Percentiles rank a stretch among this genome's conserved stretches.
phyloP scores from a whole-genome alignment of 2,888 invertebrate genomes.

The Yponomeuta sedellus region DNA sequence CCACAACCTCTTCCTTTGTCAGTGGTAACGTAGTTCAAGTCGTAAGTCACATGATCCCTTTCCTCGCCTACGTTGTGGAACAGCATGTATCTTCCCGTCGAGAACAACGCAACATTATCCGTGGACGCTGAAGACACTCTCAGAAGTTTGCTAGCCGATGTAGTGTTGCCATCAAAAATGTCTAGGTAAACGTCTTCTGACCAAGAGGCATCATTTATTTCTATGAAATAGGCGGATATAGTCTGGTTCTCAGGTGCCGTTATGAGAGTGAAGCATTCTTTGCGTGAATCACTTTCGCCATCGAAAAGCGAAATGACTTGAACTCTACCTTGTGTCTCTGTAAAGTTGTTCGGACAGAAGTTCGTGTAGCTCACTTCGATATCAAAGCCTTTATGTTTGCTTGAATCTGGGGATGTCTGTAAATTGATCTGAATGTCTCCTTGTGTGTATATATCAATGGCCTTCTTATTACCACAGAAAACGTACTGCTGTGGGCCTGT shows the following conservation, averaged over 20 bases:
- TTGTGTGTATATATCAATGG: slow-evolving; percentile 46
- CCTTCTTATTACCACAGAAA: slow-evolving; percentile 43
- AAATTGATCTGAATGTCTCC: slow-evolving; percentile 42
- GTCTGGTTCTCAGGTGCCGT: slow-evolving; percentile 80
- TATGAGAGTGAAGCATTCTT: slow-evolving; percentile 81
- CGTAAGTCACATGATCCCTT: slow-evolving; percentile 34
- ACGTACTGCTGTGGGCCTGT: slow-evolving; percentile 31
- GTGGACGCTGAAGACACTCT: slow-evolving; percentile 32
- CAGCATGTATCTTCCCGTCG: slow-evolving; percentile 79
- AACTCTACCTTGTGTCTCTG: slow-evolving; percentile 82
- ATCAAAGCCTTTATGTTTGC: slow-evolving; percentile 78
- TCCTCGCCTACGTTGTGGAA: slow-evolving; percentile 62
- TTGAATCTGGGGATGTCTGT: slow-evolving; percentile 43
- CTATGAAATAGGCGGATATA: slow-evolving; percentile 80
- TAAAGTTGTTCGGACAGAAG: slow-evolving; percentile 79
- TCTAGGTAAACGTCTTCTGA: slow-evolving; percentile 48
- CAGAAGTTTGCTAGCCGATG: slow-evolving; percentile 31
- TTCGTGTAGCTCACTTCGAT: slow-evolving; percentile 76
- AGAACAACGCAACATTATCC: slow-evolving; percentile 74
- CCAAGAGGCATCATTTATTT: slow-evolving; percentile 33
- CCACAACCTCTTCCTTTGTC: slow-evolving; percentile 63
- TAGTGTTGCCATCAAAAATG: slow-evolving; percentile 52
- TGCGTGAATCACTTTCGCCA: background rate
- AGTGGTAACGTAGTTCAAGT: slow-evolving; percentile 50
- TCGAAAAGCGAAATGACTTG: slow-evolving; percentile 33